Evolutionary conservation across 2,888 invertebrate species (phyloP).

Genomic region (Elmis aenea): DNA sequence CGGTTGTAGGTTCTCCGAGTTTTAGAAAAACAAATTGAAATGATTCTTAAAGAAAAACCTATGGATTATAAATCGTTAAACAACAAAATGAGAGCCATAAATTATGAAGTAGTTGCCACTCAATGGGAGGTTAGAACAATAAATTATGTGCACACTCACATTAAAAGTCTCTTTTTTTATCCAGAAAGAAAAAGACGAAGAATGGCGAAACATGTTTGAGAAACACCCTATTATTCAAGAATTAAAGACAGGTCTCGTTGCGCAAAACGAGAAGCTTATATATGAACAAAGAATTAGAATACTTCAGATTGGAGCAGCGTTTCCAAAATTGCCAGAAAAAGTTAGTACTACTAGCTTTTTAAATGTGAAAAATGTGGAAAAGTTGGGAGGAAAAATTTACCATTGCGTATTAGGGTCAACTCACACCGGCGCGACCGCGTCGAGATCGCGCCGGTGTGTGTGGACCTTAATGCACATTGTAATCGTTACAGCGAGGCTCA

Average conservation of each 20-base stretch:
- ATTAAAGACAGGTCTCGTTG: slow-evolving; percentile 29
- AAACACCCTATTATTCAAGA: slow-evolving; percentile 33
- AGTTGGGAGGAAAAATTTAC: neutral
- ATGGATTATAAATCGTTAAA: slow-evolving; percentile 35
- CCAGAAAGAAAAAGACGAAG: slow-evolving; percentile 36
- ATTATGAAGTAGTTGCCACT: slow-evolving; percentile 34
- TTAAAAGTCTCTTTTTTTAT: too few species aligned
- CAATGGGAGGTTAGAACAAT: slow-evolving; percentile 35
- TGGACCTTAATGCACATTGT: too few species aligned
- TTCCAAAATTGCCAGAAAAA: slow-evolving; percentile 39
- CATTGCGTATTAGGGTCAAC: neutral
- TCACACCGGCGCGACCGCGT: too few species aligned
- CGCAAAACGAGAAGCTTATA: slow-evolving; percentile 31
- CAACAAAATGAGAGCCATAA: slow-evolving; percentile 32
- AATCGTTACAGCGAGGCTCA: too few species aligned
- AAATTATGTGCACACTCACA: too few species aligned
- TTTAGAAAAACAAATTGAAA: slow-evolving; percentile 38
- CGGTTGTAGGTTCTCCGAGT: slow-evolving; percentile 37
- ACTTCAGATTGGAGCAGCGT: slow-evolving; percentile 32
- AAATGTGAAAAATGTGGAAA: neutral
- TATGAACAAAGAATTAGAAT: slow-evolving; percentile 33
- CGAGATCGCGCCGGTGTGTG: too few species aligned
- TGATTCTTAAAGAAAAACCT: slow-evolving; percentile 36
- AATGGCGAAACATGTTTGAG: slow-evolving; percentile 27
- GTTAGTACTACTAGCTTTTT: slow-evolving; percentile 16